phyloP scores from a whole-genome alignment of 2,888 invertebrate genomes.

The Meta bourneti region DNA sequence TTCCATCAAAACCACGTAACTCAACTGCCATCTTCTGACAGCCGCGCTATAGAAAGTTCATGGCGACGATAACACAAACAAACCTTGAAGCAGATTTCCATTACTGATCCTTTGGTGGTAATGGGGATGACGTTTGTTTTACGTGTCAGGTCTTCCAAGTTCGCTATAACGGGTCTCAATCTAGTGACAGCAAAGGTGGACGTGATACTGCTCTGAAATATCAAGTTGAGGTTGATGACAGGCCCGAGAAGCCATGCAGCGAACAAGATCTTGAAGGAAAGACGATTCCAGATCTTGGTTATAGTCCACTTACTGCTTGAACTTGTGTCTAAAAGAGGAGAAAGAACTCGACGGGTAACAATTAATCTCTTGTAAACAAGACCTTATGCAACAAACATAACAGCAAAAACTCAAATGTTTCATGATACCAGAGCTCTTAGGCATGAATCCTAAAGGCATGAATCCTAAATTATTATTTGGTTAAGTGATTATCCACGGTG shows the following conservation, averaged over 20 bases:
- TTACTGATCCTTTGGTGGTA: slow-evolving; percentile 25
- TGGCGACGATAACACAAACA: too few species aligned
- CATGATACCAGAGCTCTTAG: too few species aligned
- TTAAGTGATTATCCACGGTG: too few species aligned
- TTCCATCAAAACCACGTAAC: too few species aligned
- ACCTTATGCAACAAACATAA: too few species aligned
- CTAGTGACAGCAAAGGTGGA: slow-evolving; percentile 38
- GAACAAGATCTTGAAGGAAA: slow-evolving; percentile 22
- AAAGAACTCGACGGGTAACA: too few species aligned
- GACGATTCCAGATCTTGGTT: slow-evolving; percentile 8
- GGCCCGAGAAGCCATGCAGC: slow-evolving; percentile 41
- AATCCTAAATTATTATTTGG: too few species aligned
- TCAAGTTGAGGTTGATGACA: slow-evolving; percentile 9
- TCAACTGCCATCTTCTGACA: too few species aligned
- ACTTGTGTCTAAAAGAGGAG: slow-evolving; percentile 13
- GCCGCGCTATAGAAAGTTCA: too few species aligned
- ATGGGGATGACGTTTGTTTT: slow-evolving; percentile 32
- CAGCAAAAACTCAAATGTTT: too few species aligned
- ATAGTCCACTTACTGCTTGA: background rate
- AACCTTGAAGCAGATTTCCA: slow-evolving; percentile 49
- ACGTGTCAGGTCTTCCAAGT: background rate
- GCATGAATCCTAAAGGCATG: too few species aligned
- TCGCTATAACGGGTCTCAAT: slow-evolving; percentile 11
- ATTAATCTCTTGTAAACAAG: too few species aligned
- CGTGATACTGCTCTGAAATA: slow-evolving; percentile 34